A percentile compares a stretch with the other conserved stretches of the same genome.
These are phyloP conservation scores for Galleria mellonella DNA, from an alignment of 1,140 invertebrate genomes.

Conservation along the genomic window DNA sequence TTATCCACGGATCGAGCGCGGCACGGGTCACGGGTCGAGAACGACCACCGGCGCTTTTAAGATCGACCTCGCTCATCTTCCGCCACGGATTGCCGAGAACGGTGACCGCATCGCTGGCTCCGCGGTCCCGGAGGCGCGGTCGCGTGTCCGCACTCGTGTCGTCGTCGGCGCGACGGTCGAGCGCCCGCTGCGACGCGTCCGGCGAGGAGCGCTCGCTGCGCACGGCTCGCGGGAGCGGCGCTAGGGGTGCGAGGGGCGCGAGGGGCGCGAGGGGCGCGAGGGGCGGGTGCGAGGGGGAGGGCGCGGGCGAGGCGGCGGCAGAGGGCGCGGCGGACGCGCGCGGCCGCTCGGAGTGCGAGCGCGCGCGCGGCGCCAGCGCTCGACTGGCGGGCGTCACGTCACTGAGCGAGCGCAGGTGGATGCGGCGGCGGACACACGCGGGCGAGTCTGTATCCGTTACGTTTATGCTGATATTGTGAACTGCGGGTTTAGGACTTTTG, in stretches of 20 bases:
- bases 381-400: slow-evolving; percentile 61
- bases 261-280: slow-evolving; percentile 7
- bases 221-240: slow-evolving; percentile 3
- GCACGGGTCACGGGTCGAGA: slow-evolving; percentile 10
- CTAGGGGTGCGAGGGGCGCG: neutral
- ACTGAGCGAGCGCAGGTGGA: slow-evolving; percentile 63
- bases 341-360: slow-evolving; percentile 50
- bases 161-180: slow-evolving; percentile 3
- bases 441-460: slow-evolving; percentile 59
- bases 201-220: slow-evolving; percentile 31
- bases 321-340: slow-evolving; percentile 29
- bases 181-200: slow-evolving; percentile 18
- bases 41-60: slow-evolving; percentile 9
- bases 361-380: slow-evolving; percentile 40
- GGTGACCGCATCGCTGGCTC: slow-evolving; percentile 18
- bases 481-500: slow-evolving; percentile 13
- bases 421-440: slow-evolving; percentile 40
- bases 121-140: slow-evolving; percentile 10
- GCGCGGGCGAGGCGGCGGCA: slow-evolving; percentile 16
- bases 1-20: slow-evolving; percentile 43
- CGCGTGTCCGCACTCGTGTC: slow-evolving; percentile 6
- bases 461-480: slow-evolving; percentile 62
- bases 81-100: slow-evolving; percentile 16
- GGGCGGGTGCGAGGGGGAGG: slow-evolving; percentile 22
- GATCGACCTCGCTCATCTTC: slow-evolving; percentile 18